phyloP scores from a whole-genome alignment of 2,113 vertebrate species.

The Ictalurus furcatus region DNA sequence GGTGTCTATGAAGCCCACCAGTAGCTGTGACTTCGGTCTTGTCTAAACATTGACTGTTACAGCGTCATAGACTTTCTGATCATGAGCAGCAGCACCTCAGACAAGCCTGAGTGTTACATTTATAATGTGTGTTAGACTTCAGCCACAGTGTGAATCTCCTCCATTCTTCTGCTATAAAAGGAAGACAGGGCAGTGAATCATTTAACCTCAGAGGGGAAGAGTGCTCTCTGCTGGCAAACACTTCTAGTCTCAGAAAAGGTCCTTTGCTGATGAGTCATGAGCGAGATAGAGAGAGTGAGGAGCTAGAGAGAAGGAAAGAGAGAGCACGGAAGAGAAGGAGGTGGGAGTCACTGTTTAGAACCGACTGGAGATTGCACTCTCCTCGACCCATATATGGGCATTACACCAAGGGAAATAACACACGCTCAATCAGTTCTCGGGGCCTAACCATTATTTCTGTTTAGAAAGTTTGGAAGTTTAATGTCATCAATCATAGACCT shows the following conservation, averaged over 20 bases:
- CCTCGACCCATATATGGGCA: constrained; percentile 50
- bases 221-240: constrained; percentile 69
- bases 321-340: constrained; percentile 27
- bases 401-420: constrained; percentile 25
- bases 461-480: constrained; percentile 9
- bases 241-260: constrained; percentile 53
- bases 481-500: constrained; percentile 8
- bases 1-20: background rate
- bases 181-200: constrained; percentile 79
- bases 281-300: background rate
- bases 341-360: constrained; percentile 34
- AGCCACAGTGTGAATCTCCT: constrained; percentile 25
- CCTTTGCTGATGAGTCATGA: constrained; percentile 38
- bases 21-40: constrained; percentile 19
- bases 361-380: constrained; percentile 32
- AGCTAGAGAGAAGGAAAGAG: constrained; percentile 16
- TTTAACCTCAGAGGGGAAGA: constrained; percentile 70
- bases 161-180: constrained; percentile 93
- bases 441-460: constrained; percentile 18
- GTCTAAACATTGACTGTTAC: constrained; percentile 3
- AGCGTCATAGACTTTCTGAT: constrained; percentile 13
- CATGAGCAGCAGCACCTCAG: constrained; percentile 17
- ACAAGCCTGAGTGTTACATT: constrained; percentile 17
- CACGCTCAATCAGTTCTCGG: constrained; percentile 20
- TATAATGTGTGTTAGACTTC: constrained; percentile 27